phyloP scores from a whole-genome alignment of 1,140 invertebrate genomes.

The Tetragnatha versicolor region DNA sequence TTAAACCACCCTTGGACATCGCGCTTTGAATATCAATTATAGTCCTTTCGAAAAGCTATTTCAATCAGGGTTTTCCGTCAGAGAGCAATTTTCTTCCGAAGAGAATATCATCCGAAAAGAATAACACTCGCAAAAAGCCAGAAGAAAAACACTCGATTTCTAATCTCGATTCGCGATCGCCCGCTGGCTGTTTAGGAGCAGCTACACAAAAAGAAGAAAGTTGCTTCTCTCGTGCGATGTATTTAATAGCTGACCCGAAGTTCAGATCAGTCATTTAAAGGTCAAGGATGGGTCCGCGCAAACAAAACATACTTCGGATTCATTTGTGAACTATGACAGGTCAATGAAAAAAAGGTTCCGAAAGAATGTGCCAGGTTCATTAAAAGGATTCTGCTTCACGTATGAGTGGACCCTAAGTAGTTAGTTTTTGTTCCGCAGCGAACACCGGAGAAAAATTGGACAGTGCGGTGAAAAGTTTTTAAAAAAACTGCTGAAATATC shows the following conservation, averaged over 20 bases:
- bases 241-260: constrained; percentile 30
- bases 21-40: constrained; percentile 15
- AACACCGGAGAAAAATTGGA: too few relatives aligned
- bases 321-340: too few relatives aligned
- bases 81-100: constrained; percentile 8
- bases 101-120: constrained; percentile 9
- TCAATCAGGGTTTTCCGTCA: constrained; percentile 9
- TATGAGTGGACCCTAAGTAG: too few relatives aligned
- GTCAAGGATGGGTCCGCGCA: constrained; percentile 11
- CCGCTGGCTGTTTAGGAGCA: background rate
- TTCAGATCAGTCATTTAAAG: constrained; percentile 34
- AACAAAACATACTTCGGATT: too few relatives aligned
- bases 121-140: constrained; percentile 12
- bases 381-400: too few relatives aligned
- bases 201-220: background rate
- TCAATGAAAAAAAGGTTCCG: too few relatives aligned
- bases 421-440: too few relatives aligned
- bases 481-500: too few relatives aligned
- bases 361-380: too few relatives aligned
- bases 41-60: constrained; percentile 8
- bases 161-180: constrained; percentile 21
- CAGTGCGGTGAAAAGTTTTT: too few relatives aligned
- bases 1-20: background rate
- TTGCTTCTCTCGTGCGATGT: background rate
- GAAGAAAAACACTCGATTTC: background rate